Base-by-base conservation (phyloP, 2,888 invertebrate genomes). In the Sphaerophoria taeniata region DNA sequence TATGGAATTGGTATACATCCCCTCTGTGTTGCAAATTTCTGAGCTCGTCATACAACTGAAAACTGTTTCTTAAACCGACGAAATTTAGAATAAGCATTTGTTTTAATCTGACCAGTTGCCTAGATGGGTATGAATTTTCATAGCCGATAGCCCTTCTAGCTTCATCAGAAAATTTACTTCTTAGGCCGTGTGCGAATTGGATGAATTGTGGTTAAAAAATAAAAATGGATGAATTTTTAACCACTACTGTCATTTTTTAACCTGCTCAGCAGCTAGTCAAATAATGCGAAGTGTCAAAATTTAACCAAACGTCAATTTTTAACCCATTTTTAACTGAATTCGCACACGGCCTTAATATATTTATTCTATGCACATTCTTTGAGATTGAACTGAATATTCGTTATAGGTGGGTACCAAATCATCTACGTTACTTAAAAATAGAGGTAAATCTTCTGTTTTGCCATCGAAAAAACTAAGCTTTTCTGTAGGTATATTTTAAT, bases 361-460 rank as follows among this genome's bases (percentile, higher is more conserved):
- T n/a, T n/a, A n/a, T n/a, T 55, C 33, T 5, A 55, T 33, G 11
- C 55, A 55, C 55, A 53, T 53, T 53, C 16, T 36, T 58, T 58
- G 36, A 16, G 36, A 34, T 34, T 43, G 24, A 3, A 16, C 58
- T 5, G 16, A 24, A 39, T 60, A 33, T 39, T 39, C 9, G 11
- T 39, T 60, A 60, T 39, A 4, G 14, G 58, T 55, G 24, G 39
- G 39, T 5, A 60, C 43, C 12, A 60, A 39, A 60, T 43, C 39
- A 24, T 60, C 39, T 11, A 60, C 58, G 5, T 60, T 60, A 39
- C 34, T 14, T 24, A 60, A 39, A 16, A 43, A 43, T 24, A 60
- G 39, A 9, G 39, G 39, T 9, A 58, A 16, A 16, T 58, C 16
- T 58, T 58, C 58, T 6, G 58, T 39, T 16, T 39, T 58, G 16